Evolutionary conservation across 2,888 invertebrate genomes (phyloP), one percentile per base, ranked within the genome.

Genomic region (Macaria liturata): DNA sequence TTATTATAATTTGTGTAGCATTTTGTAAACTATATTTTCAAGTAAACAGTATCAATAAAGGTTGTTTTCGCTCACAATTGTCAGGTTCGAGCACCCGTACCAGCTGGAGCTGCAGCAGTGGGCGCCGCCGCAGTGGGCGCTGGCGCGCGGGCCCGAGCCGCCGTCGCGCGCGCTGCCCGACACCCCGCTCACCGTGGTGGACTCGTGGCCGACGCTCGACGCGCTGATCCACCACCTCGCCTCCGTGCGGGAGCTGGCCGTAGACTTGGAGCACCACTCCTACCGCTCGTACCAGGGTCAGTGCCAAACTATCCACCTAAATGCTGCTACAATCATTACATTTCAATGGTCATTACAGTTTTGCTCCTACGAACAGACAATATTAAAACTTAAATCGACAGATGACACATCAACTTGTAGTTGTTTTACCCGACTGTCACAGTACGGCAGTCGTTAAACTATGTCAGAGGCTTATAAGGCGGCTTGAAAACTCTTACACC

Each of bases 241-340:
- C 45, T 84, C 85, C 1, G 94, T 94, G n/a, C 84, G 88, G 3
- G 96, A 96, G 78, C 93, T 99, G 53, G 98, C 98, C 0, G 94
- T 99, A 0, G 99, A 99, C 91, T 91, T 99, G 50, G 97, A 97
- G 92, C 98, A 98, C 84, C 98, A 99, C 83, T 95, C 96, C 0
- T 98, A 97, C 78, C 93, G 99, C 59, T 95, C 96, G 0, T 99
- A 96, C 81, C 96, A 96, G 91, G 99, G 99, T 84, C 61, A 30
- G 56, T 57, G 37, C 9, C 20, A 20, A 20, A 20, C 20, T 20
- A 20, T 20, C 20, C 20, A 20, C 20, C 20, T 20, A 20, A 20
- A 20, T 20, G 20, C 20, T 20, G 20, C 20, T 20, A 20, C 20
- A 20, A 20, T 20, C 20, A 20, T 20, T 20, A 20, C 20, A 20